Conservation (phyloP, 2,888 invertebrate genomes). For the Ptilodon capucinus region DNA sequence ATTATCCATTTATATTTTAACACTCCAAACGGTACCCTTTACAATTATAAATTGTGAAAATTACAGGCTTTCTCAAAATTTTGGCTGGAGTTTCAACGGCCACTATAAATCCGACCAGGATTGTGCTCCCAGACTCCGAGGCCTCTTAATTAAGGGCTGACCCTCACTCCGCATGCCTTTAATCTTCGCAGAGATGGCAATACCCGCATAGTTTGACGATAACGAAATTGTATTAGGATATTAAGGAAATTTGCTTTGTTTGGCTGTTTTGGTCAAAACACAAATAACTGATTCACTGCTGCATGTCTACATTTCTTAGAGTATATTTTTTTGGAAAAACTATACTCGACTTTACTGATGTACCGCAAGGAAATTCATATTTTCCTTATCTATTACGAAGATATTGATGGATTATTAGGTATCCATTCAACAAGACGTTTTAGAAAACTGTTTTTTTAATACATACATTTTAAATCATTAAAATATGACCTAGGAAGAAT, state of each 20-base stretch:
- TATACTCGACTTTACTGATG: no score
- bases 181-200: conserved; percentile 62
- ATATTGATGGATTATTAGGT: no score
- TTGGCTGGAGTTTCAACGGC: conserved; percentile 37
- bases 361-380: no score
- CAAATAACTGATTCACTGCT: no score
- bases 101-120: conserved; percentile 52
- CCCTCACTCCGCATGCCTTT: conserved; percentile 55
- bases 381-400: no score
- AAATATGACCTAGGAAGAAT: no score
- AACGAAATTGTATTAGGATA: conserved; percentile 53
- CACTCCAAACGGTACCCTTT: neutral
- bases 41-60: conserved; percentile 10
- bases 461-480: no score
- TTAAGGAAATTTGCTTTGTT: neutral
- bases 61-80: conserved; percentile 26
- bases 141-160: conserved; percentile 64
- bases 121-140: conserved; percentile 44
- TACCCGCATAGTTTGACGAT: conserved; percentile 52
- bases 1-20: neutral
- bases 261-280: neutral
- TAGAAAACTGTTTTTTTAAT: no score
- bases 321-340: no score
- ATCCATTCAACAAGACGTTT: no score
- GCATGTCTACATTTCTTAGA: no score